A percentile compares a stretch with the other conserved stretches of the same genome.
Conservation (phyloP, 1,140 invertebrate species). For the Drosophila ogumai region DNA sequence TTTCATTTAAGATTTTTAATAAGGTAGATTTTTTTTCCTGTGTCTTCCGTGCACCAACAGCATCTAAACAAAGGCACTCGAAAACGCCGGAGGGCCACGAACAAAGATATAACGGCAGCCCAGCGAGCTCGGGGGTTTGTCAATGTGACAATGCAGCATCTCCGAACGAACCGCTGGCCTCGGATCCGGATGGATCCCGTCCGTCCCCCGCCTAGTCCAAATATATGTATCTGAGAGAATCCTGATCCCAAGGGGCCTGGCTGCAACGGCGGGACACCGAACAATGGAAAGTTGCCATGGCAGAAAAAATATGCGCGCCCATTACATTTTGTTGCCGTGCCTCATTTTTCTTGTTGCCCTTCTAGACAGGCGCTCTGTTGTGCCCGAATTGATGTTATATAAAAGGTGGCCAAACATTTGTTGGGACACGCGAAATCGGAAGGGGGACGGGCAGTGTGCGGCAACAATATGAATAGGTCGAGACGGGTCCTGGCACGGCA, state of each 20-base stretch:
- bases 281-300: constrained; percentile 66
- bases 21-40: neutral
- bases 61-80: constrained; percentile 66
- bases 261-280: constrained; percentile 36
- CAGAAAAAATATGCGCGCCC: constrained; percentile 64
- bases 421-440: constrained; percentile 44
- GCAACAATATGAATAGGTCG: constrained; percentile 7
- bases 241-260: constrained; percentile 25
- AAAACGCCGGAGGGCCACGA: constrained; percentile 58
- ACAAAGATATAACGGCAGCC: constrained; percentile 48
- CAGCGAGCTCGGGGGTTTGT: constrained; percentile 48
- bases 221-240: constrained; percentile 34
- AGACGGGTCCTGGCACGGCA: constrained; percentile 13
- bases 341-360: constrained; percentile 57
- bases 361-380: constrained; percentile 55
- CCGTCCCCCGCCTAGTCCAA: constrained; percentile 5
- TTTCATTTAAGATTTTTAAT: too few relatives aligned
- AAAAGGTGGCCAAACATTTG: constrained; percentile 77
- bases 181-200: constrained; percentile 10
- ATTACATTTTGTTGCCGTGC: constrained; percentile 58
- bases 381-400: constrained; percentile 63
- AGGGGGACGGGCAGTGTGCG: constrained; percentile 1
- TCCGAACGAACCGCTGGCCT: constrained; percentile 34
- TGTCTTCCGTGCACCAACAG: constrained; percentile 15
- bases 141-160: constrained; percentile 71